Evolutionary conservation across 1,140 invertebrate genomes (phyloP), one percentile per base, ranked within the genome.

Genomic region (Drosophila virilis): DNA sequence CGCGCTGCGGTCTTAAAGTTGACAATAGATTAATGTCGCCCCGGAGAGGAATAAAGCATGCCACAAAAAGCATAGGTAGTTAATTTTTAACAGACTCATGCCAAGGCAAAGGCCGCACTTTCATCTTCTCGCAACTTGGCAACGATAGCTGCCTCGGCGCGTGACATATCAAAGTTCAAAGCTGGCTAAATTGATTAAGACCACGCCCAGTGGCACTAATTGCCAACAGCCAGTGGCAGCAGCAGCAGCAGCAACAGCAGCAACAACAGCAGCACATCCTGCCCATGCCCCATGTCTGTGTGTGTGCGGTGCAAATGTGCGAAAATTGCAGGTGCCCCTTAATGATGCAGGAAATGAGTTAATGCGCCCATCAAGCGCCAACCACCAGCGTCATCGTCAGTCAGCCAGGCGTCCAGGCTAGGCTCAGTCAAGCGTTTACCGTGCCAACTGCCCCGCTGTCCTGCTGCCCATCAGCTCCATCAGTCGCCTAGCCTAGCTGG

Each of bases 291-390:
- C 12, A 12, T 7, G 5, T 28, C 48, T 13, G 28, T 32, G 28
- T 50, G 8, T 61, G 45, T 65, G n/a, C n/a, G 66, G 52, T 55
- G 62, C 48, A 65, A 81, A 81, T 86, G 78, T 76, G 83, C 76
- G 82, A 73, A 76, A 82, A 77, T 76, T 83, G 79, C 83, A 83
- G 83, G 79, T 85, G 78, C 54, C 76, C 58, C 67, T 77, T 86
- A 86, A 86, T 88, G 83, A 86, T 82, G 83, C 76, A 88, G 83
- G 83, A 86, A 86, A 86, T 86, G 83, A 86, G 83, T 83, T 86
- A 86, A 86, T 89, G 76, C 70, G 60, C 64, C 28, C 54, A 40
- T 57, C 38, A 17, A 28, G 48, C 22, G 33, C 46, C 51, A 54
- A 2, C 6, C 77, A 64, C 73, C 70, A 74, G 10, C 59, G 22